phyloP scores from a whole-genome alignment of 2,888 invertebrate genomes.

The Mayetiola destructor region DNA sequence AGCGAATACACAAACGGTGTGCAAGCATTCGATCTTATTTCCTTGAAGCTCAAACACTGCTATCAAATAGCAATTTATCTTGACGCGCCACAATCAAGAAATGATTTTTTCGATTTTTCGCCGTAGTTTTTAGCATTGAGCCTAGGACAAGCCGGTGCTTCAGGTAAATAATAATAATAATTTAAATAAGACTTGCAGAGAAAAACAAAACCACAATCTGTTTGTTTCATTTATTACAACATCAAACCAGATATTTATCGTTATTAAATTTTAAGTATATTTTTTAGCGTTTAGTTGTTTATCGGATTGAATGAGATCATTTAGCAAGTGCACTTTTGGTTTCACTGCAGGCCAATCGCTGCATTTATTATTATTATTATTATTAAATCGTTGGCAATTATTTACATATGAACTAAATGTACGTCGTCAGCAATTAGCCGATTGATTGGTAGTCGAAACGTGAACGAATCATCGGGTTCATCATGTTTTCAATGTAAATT shows the following conservation, averaged over 20 bases:
- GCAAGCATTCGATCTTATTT: no score
- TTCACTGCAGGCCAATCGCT: no score
- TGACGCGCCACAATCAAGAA: neutral
- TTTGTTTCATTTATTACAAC: neutral
- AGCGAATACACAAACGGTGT: no score
- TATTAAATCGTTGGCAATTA: no score
- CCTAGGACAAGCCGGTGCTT: neutral
- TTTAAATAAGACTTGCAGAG: neutral
- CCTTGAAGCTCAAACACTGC: no score
- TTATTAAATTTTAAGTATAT: slow-evolving; percentile 11
- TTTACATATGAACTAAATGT: no score
- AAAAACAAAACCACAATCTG: no score
- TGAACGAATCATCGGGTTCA: no score
- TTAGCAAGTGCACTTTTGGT: slow-evolving; percentile 9
- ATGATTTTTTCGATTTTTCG: neutral
- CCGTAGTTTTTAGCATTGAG: neutral
- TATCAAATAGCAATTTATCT: slow-evolving; percentile 10
- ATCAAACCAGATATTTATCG: neutral
- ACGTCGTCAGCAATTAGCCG: no score
- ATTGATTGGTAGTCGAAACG: no score
- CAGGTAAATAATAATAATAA: neutral
- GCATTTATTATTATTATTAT: no score
- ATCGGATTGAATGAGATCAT: slow-evolving; percentile 6
- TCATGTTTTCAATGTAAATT: no score
- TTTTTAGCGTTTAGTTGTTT: slow-evolving; percentile 5